Conservation (phyloP, 2,888 invertebrate genomes). For the Eupithecia subfuscata region DNA sequence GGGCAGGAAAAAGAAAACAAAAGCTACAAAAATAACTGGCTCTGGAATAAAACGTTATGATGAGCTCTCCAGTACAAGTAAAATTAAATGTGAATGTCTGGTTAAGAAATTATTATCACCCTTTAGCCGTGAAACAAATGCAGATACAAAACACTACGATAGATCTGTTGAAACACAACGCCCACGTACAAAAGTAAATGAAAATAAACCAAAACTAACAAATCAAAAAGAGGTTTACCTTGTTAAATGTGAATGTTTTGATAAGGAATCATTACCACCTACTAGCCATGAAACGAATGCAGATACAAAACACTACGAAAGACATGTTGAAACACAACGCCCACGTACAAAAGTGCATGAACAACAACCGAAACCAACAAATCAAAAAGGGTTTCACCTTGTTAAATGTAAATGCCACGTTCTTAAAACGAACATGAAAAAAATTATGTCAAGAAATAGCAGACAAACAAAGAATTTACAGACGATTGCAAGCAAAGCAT, state of each 20-base stretch:
- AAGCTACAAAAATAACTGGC: neutral
- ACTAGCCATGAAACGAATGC: too few relatives aligned
- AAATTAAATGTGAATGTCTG: neutral
- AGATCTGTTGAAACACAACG: neutral
- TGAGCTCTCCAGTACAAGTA: neutral
- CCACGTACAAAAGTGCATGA: neutral
- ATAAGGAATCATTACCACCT: neutral
- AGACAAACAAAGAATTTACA: too few relatives aligned
- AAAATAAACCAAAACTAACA: neutral
- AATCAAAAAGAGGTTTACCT: neutral
- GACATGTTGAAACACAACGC: too few relatives aligned
- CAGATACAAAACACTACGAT: neutral
- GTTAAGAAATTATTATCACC: neutral
- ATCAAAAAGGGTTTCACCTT: neutral
- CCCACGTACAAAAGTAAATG: neutral
- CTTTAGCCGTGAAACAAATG: neutral
- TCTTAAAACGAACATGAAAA: neutral
- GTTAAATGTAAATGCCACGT: too few relatives aligned
- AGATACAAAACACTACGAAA: too few relatives aligned
- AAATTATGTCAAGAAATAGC: too few relatives aligned
- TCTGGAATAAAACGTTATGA: neutral
- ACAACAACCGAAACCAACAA: neutral
- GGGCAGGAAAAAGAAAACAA: neutral
- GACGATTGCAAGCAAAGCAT: too few relatives aligned
- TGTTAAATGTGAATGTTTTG: too few relatives aligned